These are phyloP conservation scores for Chlamydotis undulata DNA, from an alignment of 2,113 vertebrate genomes.

Conservation along the genomic window DNA sequence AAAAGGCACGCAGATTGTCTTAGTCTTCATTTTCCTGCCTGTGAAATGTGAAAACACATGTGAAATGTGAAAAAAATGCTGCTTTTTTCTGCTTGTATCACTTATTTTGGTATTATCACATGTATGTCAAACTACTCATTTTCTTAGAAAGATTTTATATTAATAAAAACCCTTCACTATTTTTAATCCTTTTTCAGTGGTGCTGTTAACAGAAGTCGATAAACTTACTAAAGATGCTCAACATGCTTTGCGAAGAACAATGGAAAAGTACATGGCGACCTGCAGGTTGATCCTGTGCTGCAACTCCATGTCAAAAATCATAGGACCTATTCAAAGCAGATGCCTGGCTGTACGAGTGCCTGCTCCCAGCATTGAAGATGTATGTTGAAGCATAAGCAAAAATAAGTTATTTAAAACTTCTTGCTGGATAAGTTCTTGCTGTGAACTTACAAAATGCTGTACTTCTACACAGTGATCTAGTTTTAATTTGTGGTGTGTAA, in stretches of 20 bases:
- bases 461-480: neutral
- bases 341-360: constrained; percentile 92
- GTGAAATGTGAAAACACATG: neutral
- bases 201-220: constrained; percentile 94
- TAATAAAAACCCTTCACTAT: neutral
- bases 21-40: neutral
- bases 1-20: neutral
- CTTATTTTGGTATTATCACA: neutral
- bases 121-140: neutral
- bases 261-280: constrained; percentile 97
- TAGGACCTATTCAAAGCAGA: constrained; percentile 91
- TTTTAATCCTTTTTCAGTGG: constrained; percentile 80
- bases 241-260: constrained; percentile 94
- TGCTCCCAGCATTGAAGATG: constrained; percentile 91
- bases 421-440: neutral
- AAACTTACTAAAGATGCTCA: constrained; percentile 96
- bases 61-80: neutral
- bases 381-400: constrained; percentile 52
- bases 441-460: neutral
- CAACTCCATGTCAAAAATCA: constrained; percentile 96
- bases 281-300: constrained; percentile 94
- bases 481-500: neutral
- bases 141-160: neutral
- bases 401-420: neutral
- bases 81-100: neutral